A percentile compares a stretch with the other conserved stretches of the same genome.
These are phyloP conservation scores for Microctonus brassicae DNA, from an alignment of 2,888 invertebrate genomes.

Conservation along the genomic window DNA sequence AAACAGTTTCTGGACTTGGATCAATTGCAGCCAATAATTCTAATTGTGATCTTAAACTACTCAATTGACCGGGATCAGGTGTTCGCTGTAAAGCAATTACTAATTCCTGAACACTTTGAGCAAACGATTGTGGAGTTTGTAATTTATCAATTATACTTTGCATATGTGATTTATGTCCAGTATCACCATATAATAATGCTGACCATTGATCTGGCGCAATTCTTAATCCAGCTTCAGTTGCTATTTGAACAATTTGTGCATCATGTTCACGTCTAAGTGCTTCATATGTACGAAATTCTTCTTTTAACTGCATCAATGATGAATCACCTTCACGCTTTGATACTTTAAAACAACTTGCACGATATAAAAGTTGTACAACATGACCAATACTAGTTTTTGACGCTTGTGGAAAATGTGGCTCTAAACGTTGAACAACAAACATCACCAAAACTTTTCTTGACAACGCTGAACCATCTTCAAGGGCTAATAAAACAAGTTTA, in stretches of 20 bases:
- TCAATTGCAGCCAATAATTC: constrained; percentile 90
- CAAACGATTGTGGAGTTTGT: constrained; percentile 94
- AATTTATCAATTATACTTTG: constrained; percentile 92
- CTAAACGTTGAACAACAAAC: constrained; percentile 97
- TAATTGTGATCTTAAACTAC: constrained; percentile 82
- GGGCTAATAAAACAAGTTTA: constrained; percentile 90
- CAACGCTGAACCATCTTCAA: constrained; percentile 95
- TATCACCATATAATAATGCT: constrained; percentile 94
- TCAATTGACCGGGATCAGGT: constrained; percentile 85
- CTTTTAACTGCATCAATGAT: constrained; percentile 97
- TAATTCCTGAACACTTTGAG: constrained; percentile 90
- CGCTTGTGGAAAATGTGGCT: constrained; percentile 95
- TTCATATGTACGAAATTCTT: constrained; percentile 96
- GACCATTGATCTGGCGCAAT: constrained; percentile 99
- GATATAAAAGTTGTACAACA: constrained; percentile 96
- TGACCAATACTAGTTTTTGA: constrained; percentile 99
- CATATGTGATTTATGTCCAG: constrained; percentile 97
- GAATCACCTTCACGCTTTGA: constrained; percentile 97
- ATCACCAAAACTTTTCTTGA: constrained; percentile 96
- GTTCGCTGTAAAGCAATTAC: constrained; percentile 91
- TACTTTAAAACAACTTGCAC: constrained; percentile 98
- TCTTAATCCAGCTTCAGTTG: constrained; percentile 94
- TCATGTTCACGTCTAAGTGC: constrained; percentile 95
- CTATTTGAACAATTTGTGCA: constrained; percentile 98
- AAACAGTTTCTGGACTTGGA: constrained; percentile 80